Conservation (phyloP, 2,797 vertebrate species). For the Chiroxiphia lanceolata region DNA sequence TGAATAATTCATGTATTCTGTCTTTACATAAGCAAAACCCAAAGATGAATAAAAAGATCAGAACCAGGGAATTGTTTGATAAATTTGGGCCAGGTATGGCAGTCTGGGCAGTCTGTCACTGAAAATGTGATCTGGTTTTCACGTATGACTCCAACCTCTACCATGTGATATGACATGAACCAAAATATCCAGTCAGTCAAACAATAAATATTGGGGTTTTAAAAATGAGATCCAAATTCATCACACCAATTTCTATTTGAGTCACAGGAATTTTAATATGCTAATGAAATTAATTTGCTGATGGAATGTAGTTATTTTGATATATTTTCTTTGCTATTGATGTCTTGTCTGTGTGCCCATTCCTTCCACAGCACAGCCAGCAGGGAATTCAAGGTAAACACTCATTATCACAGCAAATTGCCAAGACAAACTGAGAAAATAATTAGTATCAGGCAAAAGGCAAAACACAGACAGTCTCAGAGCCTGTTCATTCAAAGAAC, state of each 20-base stretch:
- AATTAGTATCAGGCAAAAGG: constrained; percentile 23
- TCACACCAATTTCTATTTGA: background rate
- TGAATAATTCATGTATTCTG: background rate
- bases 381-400: constrained; percentile 19
- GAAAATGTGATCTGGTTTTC: background rate
- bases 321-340: background rate
- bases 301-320: background rate
- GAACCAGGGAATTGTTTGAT: background rate
- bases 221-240: background rate
- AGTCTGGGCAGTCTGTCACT: background rate
- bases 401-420: background rate
- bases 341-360: background rate
- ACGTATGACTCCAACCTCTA: background rate
- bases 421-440: constrained; percentile 34
- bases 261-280: background rate
- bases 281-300: background rate
- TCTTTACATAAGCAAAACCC: background rate
- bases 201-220: background rate
- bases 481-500: background rate
- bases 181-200: background rate
- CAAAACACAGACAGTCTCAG: background rate
- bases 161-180: background rate
- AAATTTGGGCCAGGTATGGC: background rate
- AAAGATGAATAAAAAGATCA: background rate
- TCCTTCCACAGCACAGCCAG: background rate